A percentile compares a stretch with the other conserved stretches of the same genome.
These are phyloP conservation scores for Rhadina sibilatrix DNA, from an alignment of 2,113 vertebrate genomes.

Conservation along the genomic window DNA sequence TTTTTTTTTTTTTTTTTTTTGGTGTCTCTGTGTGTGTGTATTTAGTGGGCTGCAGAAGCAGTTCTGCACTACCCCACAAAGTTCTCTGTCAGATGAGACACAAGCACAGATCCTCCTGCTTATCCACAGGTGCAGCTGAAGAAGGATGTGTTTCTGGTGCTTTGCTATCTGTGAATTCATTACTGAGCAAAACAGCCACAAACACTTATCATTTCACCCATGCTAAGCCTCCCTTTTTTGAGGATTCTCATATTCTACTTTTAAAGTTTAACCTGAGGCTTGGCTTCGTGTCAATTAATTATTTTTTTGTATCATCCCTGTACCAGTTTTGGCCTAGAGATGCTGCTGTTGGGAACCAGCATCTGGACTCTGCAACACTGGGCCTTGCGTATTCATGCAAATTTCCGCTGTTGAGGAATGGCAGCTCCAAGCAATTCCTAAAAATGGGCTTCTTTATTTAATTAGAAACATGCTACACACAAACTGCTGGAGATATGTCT, in stretches of 20 bases:
- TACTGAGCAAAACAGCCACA: not conserved
- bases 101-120: not conserved
- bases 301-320: accelerated
- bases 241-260: not conserved
- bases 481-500: not conserved
- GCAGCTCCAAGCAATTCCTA: accelerated
- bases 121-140: not conserved
- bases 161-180: not conserved
- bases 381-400: not conserved
- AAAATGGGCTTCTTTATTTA: not conserved
- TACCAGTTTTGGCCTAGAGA: not conserved
- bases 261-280: not conserved
- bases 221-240: not conserved
- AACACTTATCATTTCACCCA: not conserved
- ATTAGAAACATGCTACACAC: not conserved
- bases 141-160: not conserved
- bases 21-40: not conserved
- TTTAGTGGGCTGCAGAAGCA: not conserved
- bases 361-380: not conserved
- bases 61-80: not conserved
- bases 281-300: not conserved
- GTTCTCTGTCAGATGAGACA: not conserved
- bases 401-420: accelerated
- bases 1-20: not conserved
- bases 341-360: not conserved